Evolutionary conservation across 2,888 invertebrate genomes (phyloP), one percentile per base, ranked within the genome.

Genomic region (Trissoscelio sp.): DNA sequence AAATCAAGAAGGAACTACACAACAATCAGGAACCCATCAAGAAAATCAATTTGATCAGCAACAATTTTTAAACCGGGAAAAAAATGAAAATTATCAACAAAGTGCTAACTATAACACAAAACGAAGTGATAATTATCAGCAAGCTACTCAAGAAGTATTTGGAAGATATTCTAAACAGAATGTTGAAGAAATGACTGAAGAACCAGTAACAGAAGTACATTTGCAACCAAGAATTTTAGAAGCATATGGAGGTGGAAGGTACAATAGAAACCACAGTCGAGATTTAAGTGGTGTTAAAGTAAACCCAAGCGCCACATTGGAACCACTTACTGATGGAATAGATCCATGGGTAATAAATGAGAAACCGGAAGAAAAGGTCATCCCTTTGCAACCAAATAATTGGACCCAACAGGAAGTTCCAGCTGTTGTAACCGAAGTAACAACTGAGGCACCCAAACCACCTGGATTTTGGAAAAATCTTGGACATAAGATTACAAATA

Each of bases 391-490:
- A 51, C 6, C 81, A 83, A 42, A 39, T 79, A 6, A 24, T 4
- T 4, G 3, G 6, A 66, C 48, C 55, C 24, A 58, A 85, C 16
- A 39, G 31, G 18, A 44, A 73, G 11, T 14, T 28, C 46, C 39
- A 34, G n/a, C 72, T 74, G 20, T 22, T 42, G 57, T 81, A 74
- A 67, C 83, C 53, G 62, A 73, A 55, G 42, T 48, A 60, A 69
- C 70, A 22, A 73, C 72, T 6, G 20, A 46, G 11, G 9, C 55
- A n/a, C 34, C 92, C 0, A 7, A 11, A 86, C 90, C 92, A 62
- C 88, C 92, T 53, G 92, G 94, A 16, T 93, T 94, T 87, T 94
- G 94, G 94, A 91, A 90, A 74, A 92, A 91, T 86, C 85, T 94
- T 74, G 93, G 93, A 67, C 91, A 90, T 83, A 94, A 93, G 91